Conservation (phyloP, 1,140 invertebrate species). For the Ladona fulva region DNA sequence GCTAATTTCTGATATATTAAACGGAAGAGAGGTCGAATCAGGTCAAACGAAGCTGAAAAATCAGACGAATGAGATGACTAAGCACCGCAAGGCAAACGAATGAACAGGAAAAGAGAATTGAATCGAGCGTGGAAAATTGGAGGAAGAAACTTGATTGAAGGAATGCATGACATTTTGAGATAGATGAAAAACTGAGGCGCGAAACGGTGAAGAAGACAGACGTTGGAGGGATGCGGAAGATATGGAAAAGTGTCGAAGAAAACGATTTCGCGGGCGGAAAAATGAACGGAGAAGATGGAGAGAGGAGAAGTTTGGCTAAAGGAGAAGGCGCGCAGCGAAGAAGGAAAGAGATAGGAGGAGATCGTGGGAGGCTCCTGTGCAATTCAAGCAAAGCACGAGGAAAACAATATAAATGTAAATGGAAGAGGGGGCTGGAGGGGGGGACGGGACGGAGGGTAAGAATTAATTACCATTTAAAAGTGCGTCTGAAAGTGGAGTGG, state of each 20-base stretch:
- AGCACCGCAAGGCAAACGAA: too few species aligned
- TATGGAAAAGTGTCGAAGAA: background rate
- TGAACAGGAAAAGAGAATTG: too few species aligned
- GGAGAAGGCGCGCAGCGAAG: background rate
- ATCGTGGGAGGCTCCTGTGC: background rate
- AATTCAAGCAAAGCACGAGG: conserved; percentile 4
- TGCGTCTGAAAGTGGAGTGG: background rate
- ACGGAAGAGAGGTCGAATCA: too few species aligned
- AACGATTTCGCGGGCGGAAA: background rate
- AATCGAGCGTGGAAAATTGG: too few species aligned
- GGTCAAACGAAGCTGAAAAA: too few species aligned
- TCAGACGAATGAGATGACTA: too few species aligned
- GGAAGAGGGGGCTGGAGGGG: background rate
- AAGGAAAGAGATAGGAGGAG: background rate
- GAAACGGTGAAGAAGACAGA: background rate
- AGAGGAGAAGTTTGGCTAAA: background rate
- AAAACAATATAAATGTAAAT: conserved; percentile 11
- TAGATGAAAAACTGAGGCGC: background rate
- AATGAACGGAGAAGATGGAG: background rate
- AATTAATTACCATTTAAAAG: conserved; percentile 11
- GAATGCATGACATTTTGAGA: too few species aligned
- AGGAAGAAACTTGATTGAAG: too few species aligned
- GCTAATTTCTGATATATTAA: too few species aligned
- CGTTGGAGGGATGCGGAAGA: background rate
- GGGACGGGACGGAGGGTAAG: background rate